Evolutionary conservation across 2,113 vertebrate species (phyloP).

Genomic region (Phylloscopus trochilus): DNA sequence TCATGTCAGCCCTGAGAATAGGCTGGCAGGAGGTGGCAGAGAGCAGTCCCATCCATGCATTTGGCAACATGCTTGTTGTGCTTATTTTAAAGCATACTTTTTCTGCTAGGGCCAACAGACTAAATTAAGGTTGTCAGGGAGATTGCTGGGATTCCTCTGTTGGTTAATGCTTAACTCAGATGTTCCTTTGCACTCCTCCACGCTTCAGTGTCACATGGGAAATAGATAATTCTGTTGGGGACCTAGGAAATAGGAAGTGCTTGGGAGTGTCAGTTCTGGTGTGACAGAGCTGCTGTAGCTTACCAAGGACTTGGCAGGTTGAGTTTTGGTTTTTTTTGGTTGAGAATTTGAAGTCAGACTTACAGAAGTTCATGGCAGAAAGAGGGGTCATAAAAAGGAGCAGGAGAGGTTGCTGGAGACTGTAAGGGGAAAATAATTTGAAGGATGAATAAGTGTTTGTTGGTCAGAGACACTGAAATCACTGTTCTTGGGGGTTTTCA

Average conservation of each 20-base stretch:
- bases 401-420: not conserved
- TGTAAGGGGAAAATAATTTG: not conserved
- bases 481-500: not conserved
- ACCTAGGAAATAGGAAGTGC: not conserved
- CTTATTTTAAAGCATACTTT: slow-evolving; percentile 5
- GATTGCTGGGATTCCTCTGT: not conserved
- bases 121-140: slow-evolving; percentile 27
- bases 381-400: not conserved
- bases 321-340: not conserved
- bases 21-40: not conserved
- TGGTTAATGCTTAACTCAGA: not conserved
- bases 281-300: not conserved
- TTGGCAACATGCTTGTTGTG: slow-evolving; percentile 1
- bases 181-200: not conserved
- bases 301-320: not conserved
- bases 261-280: not conserved
- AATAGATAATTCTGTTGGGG: not conserved
- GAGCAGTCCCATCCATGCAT: not conserved
- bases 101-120: not conserved
- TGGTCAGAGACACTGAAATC: not conserved
- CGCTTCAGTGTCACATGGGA: not conserved
- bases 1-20: not conserved
- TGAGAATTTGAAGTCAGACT: not conserved
- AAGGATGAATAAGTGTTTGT: not conserved
- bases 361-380: not conserved